Percentiles rank a stretch among this genome's conserved stretches.
Evolutionary conservation across 2,888 invertebrate species (phyloP).

Genomic region (Cotesia congregata): DNA sequence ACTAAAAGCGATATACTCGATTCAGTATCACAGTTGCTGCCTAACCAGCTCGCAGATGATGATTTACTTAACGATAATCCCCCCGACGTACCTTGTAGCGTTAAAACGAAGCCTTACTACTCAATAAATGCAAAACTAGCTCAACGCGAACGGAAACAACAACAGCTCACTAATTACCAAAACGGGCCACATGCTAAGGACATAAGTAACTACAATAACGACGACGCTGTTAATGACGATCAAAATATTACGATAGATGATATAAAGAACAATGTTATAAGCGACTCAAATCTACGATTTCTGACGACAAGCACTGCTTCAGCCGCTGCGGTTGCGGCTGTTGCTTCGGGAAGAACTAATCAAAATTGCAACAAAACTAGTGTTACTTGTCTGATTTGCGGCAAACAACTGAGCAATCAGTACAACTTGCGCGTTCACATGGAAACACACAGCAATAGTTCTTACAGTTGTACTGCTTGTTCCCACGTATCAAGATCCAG

Average conservation of each 20-base stretch:
- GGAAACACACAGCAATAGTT: constrained; percentile 91
- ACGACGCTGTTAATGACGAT: constrained; percentile 47
- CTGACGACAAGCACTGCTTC: constrained; percentile 27
- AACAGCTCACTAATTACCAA: constrained; percentile 39
- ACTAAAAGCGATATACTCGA: constrained; percentile 50
- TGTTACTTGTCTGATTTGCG: constrained; percentile 86
- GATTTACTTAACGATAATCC: constrained; percentile 60
- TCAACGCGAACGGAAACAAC: constrained; percentile 56
- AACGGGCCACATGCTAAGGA: constrained; percentile 43
- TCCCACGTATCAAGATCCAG: constrained; percentile 89
- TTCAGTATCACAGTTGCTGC: constrained; percentile 42
- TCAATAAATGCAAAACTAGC: constrained; percentile 68
- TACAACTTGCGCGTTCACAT: constrained; percentile 91
- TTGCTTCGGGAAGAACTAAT: constrained; percentile 14
- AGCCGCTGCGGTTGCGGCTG: neutral
- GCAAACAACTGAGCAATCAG: constrained; percentile 90
- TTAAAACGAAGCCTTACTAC: constrained; percentile 68
- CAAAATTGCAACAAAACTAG: constrained; percentile 66
- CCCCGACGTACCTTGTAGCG: constrained; percentile 62
- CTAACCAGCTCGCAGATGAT: constrained; percentile 52
- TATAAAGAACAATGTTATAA: constrained; percentile 57
- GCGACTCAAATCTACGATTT: constrained; percentile 46
- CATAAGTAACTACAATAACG: constrained; percentile 49
- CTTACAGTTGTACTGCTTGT: constrained; percentile 89
- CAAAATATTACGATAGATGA: constrained; percentile 59